phyloP scores from a whole-genome alignment of 2,797 vertebrate species.

The Gila robusta region DNA sequence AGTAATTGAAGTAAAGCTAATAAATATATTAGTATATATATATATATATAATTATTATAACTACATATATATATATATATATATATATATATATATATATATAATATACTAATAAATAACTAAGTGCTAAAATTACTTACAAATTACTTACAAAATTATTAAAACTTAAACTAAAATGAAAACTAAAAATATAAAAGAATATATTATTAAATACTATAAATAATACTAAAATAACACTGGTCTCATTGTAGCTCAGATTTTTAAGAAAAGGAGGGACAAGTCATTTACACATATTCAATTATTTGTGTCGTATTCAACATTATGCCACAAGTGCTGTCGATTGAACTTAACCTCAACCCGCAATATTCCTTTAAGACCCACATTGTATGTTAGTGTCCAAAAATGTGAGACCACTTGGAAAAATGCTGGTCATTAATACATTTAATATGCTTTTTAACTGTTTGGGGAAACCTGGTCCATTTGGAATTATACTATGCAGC shows the following conservation, averaged over 20 bases:
- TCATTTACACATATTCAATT: background rate
- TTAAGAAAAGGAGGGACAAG: background rate
- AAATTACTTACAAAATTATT: background rate
- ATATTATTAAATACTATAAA: background rate
- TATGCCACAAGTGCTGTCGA: background rate
- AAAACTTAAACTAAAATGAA: background rate
- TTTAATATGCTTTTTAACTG: constrained; percentile 2
- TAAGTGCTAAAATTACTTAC: no score
- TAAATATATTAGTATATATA: no score
- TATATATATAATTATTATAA: no score
- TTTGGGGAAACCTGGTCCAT: background rate
- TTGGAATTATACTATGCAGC: background rate
- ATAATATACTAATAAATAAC: no score
- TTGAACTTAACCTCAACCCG: background rate
- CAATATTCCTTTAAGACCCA: background rate
- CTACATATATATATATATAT: no score
- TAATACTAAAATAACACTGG: background rate
- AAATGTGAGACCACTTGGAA: background rate
- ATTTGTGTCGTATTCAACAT: background rate
- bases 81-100: no score
- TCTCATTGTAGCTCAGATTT: background rate
- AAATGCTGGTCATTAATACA: background rate
- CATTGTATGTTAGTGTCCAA: background rate
- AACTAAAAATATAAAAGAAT: background rate
- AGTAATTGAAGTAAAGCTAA: no score